Evolutionary conservation across 2,797 vertebrate genomes (phyloP).

Genomic region (Sternarchorhynchus goeldii): DNA sequence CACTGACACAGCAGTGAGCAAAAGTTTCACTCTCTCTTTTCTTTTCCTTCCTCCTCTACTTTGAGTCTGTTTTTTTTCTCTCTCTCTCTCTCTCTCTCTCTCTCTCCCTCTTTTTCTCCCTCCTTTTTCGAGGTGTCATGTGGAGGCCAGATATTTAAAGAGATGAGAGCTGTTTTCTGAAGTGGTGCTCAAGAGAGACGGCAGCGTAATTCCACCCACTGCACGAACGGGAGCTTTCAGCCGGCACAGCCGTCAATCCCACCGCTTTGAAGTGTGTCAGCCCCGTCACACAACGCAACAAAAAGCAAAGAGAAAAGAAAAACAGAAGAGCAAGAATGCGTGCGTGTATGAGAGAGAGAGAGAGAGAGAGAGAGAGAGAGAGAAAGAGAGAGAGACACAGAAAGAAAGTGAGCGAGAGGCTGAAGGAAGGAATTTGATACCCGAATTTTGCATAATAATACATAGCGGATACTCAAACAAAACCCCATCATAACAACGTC

Average conservation of each 20-base stretch:
- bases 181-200: constrained; percentile 74
- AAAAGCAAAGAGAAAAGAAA: constrained; percentile 46
- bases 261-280: constrained; percentile 77
- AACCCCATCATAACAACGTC: constrained; percentile 12
- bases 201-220: constrained; percentile 75
- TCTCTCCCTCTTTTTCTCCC: constrained; percentile 42
- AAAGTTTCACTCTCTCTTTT: constrained; percentile 32
- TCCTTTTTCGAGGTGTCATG: constrained; percentile 71
- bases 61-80: constrained; percentile 50
- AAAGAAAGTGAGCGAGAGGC: constrained; percentile 41
- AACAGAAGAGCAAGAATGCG: constrained; percentile 36
- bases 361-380: constrained; percentile 41
- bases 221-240: constrained; percentile 77
- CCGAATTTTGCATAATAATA: constrained; percentile 39
- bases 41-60: neutral
- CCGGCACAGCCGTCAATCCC: constrained; percentile 73
- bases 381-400: constrained; percentile 21
- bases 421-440: constrained; percentile 50
- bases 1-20: constrained; percentile 9
- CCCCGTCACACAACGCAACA: constrained; percentile 72
- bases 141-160: constrained; percentile 80
- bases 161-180: constrained; percentile 74
- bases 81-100: constrained; percentile 28
- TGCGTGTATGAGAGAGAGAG: constrained; percentile 46
- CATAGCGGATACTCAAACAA: constrained; percentile 26